Evolutionary conservation across 2,797 vertebrate species (phyloP).

Genomic region (Morelia viridis): DNA sequence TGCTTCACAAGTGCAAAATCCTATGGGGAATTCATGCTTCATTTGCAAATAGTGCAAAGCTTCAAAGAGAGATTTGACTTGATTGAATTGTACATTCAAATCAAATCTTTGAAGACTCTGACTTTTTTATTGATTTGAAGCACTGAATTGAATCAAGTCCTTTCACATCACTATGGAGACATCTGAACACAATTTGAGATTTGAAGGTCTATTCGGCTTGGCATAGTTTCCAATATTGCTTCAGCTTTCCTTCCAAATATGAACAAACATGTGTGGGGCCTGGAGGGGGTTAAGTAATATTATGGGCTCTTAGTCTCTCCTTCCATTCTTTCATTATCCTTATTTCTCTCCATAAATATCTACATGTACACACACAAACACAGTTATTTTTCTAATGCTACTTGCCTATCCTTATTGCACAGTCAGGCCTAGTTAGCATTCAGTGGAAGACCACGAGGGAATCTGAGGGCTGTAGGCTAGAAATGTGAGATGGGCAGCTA

Average conservation of each 20-base stretch:
- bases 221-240: background rate
- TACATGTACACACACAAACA: background rate
- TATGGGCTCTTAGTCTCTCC: background rate
- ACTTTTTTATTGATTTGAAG: background rate
- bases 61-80: background rate
- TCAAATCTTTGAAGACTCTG: background rate
- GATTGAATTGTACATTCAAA: background rate
- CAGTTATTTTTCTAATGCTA: background rate
- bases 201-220: background rate
- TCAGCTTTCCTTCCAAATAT: background rate
- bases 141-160: background rate
- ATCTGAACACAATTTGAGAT: background rate
- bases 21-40: background rate
- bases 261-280: background rate
- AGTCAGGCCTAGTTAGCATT: background rate
- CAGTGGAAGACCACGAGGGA: background rate
- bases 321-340: background rate
- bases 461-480: background rate
- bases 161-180: background rate
- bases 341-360: background rate
- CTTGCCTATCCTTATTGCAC: background rate
- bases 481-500: background rate
- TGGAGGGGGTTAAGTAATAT: background rate
- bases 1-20: background rate
- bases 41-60: rapidly evolving